Base-by-base conservation (phyloP, 2,113 vertebrate species). In the Planiliza haematocheilus region DNA sequence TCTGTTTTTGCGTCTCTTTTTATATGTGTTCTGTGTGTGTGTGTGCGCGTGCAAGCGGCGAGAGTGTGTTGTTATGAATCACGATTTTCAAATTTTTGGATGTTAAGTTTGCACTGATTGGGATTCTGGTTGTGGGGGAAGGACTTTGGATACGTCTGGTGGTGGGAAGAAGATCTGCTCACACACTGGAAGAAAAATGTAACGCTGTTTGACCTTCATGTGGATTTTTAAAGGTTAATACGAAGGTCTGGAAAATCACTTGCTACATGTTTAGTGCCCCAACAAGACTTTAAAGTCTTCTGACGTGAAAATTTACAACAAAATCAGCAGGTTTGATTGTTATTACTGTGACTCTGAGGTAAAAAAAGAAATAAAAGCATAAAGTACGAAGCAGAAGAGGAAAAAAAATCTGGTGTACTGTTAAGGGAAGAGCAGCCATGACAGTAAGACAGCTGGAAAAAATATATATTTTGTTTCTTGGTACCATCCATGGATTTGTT, bases 21-120 rank as follows among this genome's bases (percentile, higher is more conserved):
- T 30, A 30, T 30, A 30, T 3, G 24, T 2, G 24, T 30, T 30
- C 5, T 3, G 24, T 30, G 24, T 53, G 30, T 65, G 61, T 64
- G 8, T 53, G 74, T 20, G 69, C 63, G 69, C 61, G 75, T 66
- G 38, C 36, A 42, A 58, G 52, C n/a, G 10, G 65, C 60, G 64
- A 69, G 85, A 66, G 70, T 83, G 72, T 79, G 17, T 77, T 78
- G 24, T 61, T 51, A 65, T 65, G 60, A 77, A 74, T 74, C 49
- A 4, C n/a, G 5, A 46, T 63, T 67, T 2, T 64, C n/a, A 30
- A 30, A 0, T n/a, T 49, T 37, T 21, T 34, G 30, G 21, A 38
- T 18, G 65, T 77, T 45, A 2, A 9, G 45, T 81, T 86, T 85
- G 88, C 81, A 90, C 85, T 90, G 86, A 87, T 79, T 58, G 37